phyloP scores from a whole-genome alignment of 2,888 invertebrate genomes.

The Melangyna quadrimaculata region DNA sequence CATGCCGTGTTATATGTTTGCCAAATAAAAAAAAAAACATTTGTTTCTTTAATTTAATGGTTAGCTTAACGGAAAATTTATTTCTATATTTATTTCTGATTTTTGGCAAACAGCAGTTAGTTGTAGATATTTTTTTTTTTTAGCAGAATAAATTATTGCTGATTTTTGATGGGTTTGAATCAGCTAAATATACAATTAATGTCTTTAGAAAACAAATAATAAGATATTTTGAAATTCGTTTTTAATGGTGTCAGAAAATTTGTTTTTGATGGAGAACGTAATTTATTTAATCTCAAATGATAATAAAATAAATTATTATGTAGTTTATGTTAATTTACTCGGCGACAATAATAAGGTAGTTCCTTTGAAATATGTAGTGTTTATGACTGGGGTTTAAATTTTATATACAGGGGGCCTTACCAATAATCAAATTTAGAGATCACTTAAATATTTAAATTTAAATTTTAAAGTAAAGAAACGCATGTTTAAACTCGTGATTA shows the following conservation, averaged over 20 bases:
- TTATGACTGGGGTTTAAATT: no score
- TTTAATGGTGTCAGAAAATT: no score
- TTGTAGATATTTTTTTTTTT: neutral
- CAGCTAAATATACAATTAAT: neutral
- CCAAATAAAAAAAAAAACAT: conserved; percentile 13
- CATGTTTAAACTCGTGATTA: no score
- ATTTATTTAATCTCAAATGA: neutral
- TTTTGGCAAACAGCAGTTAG: neutral
- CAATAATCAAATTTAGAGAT: no score
- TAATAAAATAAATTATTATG: neutral
- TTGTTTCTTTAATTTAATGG: neutral
- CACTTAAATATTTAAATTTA: no score
- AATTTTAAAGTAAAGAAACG: no score
- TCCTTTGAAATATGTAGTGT: no score
- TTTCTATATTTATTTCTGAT: neutral
- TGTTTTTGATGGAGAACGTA: neutral
- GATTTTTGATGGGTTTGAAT: neutral
- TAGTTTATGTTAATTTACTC: no score
- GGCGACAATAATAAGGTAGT: no score
- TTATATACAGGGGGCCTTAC: no score
- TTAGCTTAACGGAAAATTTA: conserved; percentile 1
- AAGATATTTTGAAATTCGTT: no score
- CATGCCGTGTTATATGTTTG: neutral
- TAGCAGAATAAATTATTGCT: neutral
- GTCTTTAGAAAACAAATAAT: neutral